phyloP scores from a whole-genome alignment of 2,888 invertebrate species.

The Drosophila monieri region DNA sequence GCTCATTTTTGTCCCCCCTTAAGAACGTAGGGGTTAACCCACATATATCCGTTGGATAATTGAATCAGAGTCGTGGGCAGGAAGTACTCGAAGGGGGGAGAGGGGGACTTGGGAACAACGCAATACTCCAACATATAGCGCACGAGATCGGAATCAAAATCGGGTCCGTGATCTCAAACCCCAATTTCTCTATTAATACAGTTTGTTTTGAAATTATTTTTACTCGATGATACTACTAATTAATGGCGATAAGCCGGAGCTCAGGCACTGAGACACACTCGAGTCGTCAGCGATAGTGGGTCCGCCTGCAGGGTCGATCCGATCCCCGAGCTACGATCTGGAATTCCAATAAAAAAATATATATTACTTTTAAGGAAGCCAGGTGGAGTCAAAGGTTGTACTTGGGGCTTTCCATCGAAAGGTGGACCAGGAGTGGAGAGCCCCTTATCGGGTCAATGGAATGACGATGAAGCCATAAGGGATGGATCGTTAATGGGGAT shows the following conservation, averaged over 20 bases:
- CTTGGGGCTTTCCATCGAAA: too few relatives aligned
- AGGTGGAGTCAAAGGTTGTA: neutral
- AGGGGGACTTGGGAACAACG: slow-evolving; percentile 6
- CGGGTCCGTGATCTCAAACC: slow-evolving; percentile 5
- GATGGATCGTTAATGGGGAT: too few relatives aligned
- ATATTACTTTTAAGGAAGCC: neutral
- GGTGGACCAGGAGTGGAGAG: too few relatives aligned
- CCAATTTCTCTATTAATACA: slow-evolving; percentile 17
- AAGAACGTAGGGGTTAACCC: slow-evolving; percentile 5
- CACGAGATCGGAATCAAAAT: slow-evolving; percentile 12
- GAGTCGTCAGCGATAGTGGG: too few relatives aligned
- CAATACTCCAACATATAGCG: slow-evolving; percentile 11
- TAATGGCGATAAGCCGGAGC: slow-evolving; percentile 18
- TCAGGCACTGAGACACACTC: too few relatives aligned
- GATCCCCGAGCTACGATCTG: neutral
- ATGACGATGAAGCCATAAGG: slow-evolving; percentile 36
- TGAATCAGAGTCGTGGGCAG: slow-evolving; percentile 31
- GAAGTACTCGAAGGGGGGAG: slow-evolving; percentile 5
- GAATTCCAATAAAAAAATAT: neutral
- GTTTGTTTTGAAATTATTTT: slow-evolving; percentile 45
- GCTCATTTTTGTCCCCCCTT: slow-evolving; percentile 5
- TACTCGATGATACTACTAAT: slow-evolving; percentile 17
- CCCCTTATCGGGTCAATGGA: slow-evolving; percentile 33
- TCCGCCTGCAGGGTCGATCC: too few relatives aligned
- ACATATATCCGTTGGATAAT: slow-evolving; percentile 25